phyloP scores from a whole-genome alignment of 2,888 invertebrate species.

The Hirtodrosophila cameraria region DNA sequence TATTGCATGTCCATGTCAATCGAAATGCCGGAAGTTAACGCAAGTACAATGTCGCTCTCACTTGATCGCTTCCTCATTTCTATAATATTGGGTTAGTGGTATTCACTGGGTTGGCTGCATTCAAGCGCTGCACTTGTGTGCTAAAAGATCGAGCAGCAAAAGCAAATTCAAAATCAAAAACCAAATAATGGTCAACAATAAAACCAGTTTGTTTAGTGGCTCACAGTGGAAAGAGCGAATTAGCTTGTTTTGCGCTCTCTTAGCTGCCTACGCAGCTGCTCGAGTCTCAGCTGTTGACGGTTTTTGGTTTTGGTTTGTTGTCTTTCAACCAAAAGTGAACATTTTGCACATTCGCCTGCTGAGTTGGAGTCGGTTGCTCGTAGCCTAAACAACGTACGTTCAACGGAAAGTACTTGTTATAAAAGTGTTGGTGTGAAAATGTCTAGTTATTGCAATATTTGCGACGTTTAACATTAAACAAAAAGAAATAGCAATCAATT shows the following conservation, averaged over 20 bases:
- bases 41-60: conserved; percentile 17
- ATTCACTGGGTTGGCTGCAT: conserved; percentile 39
- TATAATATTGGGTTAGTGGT: conserved; percentile 59
- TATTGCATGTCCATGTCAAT: conserved; percentile 29
- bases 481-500: conserved; percentile 9
- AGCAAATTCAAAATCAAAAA: conserved; percentile 11
- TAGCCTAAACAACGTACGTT: conserved; percentile 59
- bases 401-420: background rate
- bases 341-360: conserved; percentile 69
- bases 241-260: conserved; percentile 52
- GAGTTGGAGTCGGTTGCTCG: conserved; percentile 61
- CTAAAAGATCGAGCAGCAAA: background rate
- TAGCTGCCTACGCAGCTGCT: conserved; percentile 32
- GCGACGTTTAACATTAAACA: conserved; percentile 39
- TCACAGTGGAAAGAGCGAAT: conserved; percentile 54
- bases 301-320: conserved; percentile 21
- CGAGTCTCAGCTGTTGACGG: conserved; percentile 37
- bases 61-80: conserved; percentile 66
- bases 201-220: conserved; percentile 65
- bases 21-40: conserved; percentile 56
- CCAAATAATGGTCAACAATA: no score
- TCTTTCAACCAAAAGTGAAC: conserved; percentile 57
- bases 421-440: conserved; percentile 26
- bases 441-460: conserved; percentile 20
- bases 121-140: conserved; percentile 19